Base-by-base conservation (phyloP, 2,113 vertebrate species). In the Takifugu flavidus region DNA sequence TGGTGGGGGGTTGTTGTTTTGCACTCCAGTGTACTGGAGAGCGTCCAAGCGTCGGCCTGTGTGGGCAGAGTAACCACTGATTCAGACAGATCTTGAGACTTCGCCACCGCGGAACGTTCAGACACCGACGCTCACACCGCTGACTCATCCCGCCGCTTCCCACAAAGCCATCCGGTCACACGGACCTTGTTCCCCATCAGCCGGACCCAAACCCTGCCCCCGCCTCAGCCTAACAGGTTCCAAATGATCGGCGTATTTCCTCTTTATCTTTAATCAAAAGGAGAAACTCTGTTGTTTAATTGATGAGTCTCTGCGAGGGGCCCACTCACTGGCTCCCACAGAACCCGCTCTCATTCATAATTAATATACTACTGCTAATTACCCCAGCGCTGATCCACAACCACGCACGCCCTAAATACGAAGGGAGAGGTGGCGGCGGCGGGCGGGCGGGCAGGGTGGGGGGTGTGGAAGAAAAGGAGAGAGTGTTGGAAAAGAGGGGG, bases 251-350 rank as follows among this genome's bases (percentile, higher is more conserved):
- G 78, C 72, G 57, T 56, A 83, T 84, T 89, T 88, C 85, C 78
- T 86, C 86, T 87, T 88, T 85, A 89, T 87, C 86, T 89, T 88
- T 90, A 87, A 89, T 90, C 89, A 90, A 90, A 90, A 89, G 89
- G 62, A 73, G 84, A 83, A 84, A 82, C 80, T 85, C 71, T 88
- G 86, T 86, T 90, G 89, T 89, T 90, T 90, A 85, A 89, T 90
- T 83, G 77, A 90, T 90, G 87, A 88, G 82, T 51, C 75, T 75
- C 78, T 72, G 65, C 4, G 43, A 82, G 80, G 77, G 74, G 78
- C 80, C 78, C 70, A 78, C 82, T 87, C 80, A 60, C 82, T 76
- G 75, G 83, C 82, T 86, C 83, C 78, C 80, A 70, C 79, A 80
- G 82, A 85, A 78, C 74, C 72, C 11, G 69, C 65, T 72, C 77